Evolutionary conservation across 2,888 invertebrate species (phyloP).

Genomic region (Eulithis prunata): DNA sequence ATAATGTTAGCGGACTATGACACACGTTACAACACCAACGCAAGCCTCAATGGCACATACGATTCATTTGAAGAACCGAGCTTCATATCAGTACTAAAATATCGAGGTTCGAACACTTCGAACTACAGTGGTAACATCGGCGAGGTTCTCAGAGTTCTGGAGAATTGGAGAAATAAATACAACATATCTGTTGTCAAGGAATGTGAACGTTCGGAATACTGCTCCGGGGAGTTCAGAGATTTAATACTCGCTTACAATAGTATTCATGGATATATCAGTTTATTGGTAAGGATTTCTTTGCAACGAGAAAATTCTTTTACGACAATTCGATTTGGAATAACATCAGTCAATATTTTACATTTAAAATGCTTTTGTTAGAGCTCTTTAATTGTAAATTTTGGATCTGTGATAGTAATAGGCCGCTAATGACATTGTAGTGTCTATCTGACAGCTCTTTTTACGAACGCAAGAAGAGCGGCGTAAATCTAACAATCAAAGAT

Average conservation of each 20-base stretch:
- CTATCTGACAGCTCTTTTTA: too few species aligned
- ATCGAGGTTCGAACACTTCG: slow-evolving; percentile 61
- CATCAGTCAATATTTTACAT: not conserved
- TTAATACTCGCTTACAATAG: slow-evolving; percentile 86
- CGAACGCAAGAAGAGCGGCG: too few species aligned
- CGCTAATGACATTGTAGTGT: too few species aligned
- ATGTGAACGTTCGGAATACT: slow-evolving; percentile 79
- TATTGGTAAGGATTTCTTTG: slow-evolving; percentile 85
- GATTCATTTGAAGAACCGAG: slow-evolving; percentile 66
- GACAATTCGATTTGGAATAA: slow-evolving; percentile 13
- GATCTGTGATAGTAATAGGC: too few species aligned
- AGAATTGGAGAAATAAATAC: slow-evolving; percentile 67
- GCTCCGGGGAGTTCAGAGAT: slow-evolving; percentile 84
- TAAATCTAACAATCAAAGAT: too few species aligned
- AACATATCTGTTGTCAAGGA: slow-evolving; percentile 72
- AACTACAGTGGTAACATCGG: slow-evolving; percentile 65
- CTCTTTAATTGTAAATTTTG: too few species aligned
- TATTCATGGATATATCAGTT: slow-evolving; percentile 92
- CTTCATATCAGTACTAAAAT: slow-evolving; percentile 65
- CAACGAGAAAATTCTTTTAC: not conserved
- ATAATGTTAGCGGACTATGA: slow-evolving; percentile 68
- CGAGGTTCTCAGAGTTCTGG: slow-evolving; percentile 68
- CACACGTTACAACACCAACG: slow-evolving; percentile 47
- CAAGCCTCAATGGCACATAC: slow-evolving; percentile 53
- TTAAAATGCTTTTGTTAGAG: not conserved